phyloP scores from a whole-genome alignment of 2,797 vertebrate genomes.

The Calcarius lapponicus region DNA sequence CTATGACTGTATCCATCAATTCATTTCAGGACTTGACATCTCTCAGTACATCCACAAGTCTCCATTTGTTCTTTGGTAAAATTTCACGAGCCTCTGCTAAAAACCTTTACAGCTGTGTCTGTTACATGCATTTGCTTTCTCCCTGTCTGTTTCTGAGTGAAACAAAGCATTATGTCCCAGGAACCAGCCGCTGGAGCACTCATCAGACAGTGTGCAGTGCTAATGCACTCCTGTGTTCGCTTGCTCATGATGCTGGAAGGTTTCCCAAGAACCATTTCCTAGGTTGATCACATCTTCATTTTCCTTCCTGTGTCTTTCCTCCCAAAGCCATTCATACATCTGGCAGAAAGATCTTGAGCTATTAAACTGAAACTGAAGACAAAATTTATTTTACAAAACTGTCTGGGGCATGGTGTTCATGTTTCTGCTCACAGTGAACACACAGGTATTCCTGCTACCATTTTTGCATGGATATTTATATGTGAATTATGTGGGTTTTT shows the following conservation, averaged over 20 bases:
- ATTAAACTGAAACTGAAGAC: conserved; percentile 53
- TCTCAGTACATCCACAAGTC: not conserved
- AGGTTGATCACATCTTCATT: conserved; percentile 45
- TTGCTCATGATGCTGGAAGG: conserved; percentile 19
- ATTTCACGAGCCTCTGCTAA: not conserved
- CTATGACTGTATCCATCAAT: conserved; percentile 21
- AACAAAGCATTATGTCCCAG: not conserved
- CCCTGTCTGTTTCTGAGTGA: not conserved
- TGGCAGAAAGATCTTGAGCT: conserved; percentile 47
- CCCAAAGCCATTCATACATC: conserved; percentile 14
- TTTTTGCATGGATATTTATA: not conserved
- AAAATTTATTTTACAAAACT: conserved; percentile 49
- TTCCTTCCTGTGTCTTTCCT: conserved; percentile 23
- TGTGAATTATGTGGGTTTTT: not conserved
- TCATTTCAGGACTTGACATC: not conserved
- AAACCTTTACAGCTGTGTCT: conserved; percentile 6
- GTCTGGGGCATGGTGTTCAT: not conserved
- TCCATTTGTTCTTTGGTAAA: not conserved
- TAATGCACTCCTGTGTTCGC: not conserved
- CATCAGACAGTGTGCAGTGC: not conserved
- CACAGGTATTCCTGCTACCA: not conserved
- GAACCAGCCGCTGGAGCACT: not conserved
- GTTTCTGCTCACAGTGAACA: not conserved
- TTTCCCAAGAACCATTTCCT: conserved; percentile 56
- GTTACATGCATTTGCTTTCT: conserved; percentile 42